phyloP scores from a whole-genome alignment of 2,888 invertebrate genomes.

The Eudemis profundana region DNA sequence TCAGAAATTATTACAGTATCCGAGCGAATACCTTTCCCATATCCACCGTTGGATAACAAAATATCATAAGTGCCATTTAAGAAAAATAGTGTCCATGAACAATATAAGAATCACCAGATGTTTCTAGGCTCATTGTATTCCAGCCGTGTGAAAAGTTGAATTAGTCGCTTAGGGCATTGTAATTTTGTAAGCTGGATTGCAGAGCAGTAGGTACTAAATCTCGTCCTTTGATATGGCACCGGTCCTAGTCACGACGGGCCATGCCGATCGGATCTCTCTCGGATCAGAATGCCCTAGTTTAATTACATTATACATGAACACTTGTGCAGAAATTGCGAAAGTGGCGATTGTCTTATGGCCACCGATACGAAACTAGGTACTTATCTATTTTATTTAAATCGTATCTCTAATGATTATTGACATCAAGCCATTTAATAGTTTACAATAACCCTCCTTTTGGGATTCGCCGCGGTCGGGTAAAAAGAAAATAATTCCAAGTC shows the following conservation, averaged over 20 bases:
- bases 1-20: constrained; percentile 13
- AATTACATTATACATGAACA: constrained; percentile 38
- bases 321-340: constrained; percentile 21
- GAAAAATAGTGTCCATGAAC: background rate
- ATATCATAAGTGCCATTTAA: constrained; percentile 1
- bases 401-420: too few relatives aligned
- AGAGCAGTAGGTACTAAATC: constrained; percentile 26
- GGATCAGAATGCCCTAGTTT: constrained; percentile 26
- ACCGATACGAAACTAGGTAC: too few relatives aligned
- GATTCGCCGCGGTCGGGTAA: too few relatives aligned
- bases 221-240: constrained; percentile 5
- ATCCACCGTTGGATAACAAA: background rate
- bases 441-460: too few relatives aligned
- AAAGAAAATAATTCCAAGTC: too few relatives aligned
- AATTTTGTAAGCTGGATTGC: background rate
- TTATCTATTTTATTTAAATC: too few relatives aligned
- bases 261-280: constrained; percentile 27
- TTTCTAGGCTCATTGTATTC: background rate
- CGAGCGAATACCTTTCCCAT: constrained; percentile 32
- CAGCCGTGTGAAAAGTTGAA: background rate
- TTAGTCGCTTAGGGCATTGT: background rate
- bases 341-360: background rate
- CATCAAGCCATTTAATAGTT: too few relatives aligned
- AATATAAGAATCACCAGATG: background rate
- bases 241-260: constrained; percentile 33